Percentiles rank a stretch among this genome's conserved stretches.
Evolutionary conservation across 2,888 invertebrate genomes (phyloP).

Genomic region (Torymus auratus): DNA sequence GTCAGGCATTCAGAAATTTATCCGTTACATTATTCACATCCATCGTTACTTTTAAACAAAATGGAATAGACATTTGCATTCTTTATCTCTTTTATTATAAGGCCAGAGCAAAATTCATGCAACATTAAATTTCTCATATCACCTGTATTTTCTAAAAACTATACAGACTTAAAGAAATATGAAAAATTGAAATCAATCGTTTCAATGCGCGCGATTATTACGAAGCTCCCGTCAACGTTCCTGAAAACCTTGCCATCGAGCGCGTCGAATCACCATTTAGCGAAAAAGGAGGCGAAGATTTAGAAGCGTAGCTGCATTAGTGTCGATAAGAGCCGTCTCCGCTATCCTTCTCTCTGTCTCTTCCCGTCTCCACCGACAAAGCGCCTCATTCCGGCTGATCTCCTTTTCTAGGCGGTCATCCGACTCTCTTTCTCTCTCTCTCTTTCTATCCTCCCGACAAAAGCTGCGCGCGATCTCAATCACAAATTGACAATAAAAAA

Average conservation of each 20-base stretch:
- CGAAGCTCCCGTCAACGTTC: not conserved
- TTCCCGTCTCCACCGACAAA: constrained; percentile 64
- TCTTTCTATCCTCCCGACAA: constrained; percentile 62
- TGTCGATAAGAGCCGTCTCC: constrained; percentile 68
- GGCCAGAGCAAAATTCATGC: no score
- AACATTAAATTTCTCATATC: no score
- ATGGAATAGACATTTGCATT: no score
- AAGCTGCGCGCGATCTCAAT: constrained; percentile 71
- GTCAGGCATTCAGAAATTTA: no score
- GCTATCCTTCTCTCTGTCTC: constrained; percentile 63
- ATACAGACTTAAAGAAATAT: no score
- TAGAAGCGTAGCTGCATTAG: constrained; percentile 51
- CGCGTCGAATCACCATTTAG: not conserved
- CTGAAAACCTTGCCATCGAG: constrained; percentile 1
- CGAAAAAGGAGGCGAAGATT: constrained; percentile 50
- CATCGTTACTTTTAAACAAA: no score
- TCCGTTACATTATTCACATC: no score
- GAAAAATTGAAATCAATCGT: no score
- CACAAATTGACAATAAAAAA: constrained; percentile 76
- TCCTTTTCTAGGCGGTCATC: constrained; percentile 56
- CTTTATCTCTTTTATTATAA: no score
- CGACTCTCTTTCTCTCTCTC: not conserved
- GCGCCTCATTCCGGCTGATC: constrained; percentile 66
- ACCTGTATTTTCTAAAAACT: no score
- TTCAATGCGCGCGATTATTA: not conserved